A percentile compares a stretch with the other conserved stretches of the same genome.
Evolutionary conservation across 2,113 vertebrate species (phyloP).

Genomic region (Lagenorhynchus albirostris): DNA sequence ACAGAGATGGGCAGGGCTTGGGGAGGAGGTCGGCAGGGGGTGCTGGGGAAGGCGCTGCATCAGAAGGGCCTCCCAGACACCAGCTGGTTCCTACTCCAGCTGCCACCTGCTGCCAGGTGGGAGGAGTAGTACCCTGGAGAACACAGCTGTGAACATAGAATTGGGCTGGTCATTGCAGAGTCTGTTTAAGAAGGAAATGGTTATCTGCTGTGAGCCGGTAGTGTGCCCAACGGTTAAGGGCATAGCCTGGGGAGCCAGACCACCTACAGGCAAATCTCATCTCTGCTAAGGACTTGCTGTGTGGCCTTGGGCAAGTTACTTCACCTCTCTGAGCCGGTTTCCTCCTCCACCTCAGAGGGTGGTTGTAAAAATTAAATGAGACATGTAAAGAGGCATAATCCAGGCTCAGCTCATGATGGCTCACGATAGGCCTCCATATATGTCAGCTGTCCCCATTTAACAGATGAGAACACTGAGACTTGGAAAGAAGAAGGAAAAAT

Average conservation of each 20-base stretch:
- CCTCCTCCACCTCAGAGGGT: background rate
- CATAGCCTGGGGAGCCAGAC: background rate
- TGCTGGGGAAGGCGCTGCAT: background rate
- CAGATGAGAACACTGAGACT: background rate
- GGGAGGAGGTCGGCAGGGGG: background rate
- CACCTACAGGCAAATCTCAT: background rate
- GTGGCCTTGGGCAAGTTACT: background rate
- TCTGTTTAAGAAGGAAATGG: background rate
- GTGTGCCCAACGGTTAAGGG: background rate
- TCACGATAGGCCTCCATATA: accelerated
- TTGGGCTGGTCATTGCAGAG: background rate
- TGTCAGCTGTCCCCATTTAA: background rate
- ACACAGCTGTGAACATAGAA: background rate
- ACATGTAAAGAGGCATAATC: background rate
- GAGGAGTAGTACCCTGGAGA: background rate
- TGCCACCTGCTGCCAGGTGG: background rate
- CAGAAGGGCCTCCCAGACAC: background rate
- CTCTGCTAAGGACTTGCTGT: background rate
- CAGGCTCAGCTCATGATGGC: background rate
- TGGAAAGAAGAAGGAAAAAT: background rate
- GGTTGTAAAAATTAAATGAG: background rate
- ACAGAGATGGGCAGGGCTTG: background rate
- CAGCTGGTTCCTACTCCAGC: background rate
- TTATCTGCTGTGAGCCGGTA: too few relatives aligned
- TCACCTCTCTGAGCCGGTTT: background rate